These are phyloP conservation scores for Morpho helenor DNA, from an alignment of 2,888 invertebrate species.

Conservation along the genomic window DNA sequence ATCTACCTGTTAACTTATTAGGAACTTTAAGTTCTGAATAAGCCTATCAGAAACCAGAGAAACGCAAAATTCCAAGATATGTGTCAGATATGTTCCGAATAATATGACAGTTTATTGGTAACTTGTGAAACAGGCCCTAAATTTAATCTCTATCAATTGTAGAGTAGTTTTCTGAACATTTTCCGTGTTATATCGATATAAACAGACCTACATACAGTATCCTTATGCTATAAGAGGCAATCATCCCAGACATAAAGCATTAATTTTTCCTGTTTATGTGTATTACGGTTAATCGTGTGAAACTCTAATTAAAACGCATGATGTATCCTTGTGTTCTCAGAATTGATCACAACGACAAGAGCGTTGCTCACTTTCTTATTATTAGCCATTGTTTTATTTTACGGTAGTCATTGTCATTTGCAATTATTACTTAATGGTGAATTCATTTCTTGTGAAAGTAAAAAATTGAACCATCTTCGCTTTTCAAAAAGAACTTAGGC, in stretches of 20 bases:
- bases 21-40: too few relatives aligned
- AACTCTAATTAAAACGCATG: slow-evolving; percentile 8
- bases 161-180: too few relatives aligned
- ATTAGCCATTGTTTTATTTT: slow-evolving; percentile 3
- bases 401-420: neutral
- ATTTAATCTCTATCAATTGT: too few relatives aligned
- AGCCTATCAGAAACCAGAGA: too few relatives aligned
- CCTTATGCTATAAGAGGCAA: slow-evolving; percentile 8
- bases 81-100: too few relatives aligned
- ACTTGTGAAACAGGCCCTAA: too few relatives aligned
- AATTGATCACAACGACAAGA: slow-evolving; percentile 1
- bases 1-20: too few relatives aligned
- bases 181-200: neutral
- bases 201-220: slow-evolving; percentile 1
- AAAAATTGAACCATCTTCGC: neutral
- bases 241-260: slow-evolving; percentile 13
- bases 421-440: neutral
- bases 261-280: slow-evolving; percentile 23
- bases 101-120: too few relatives aligned
- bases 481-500: too few relatives aligned
- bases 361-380: slow-evolving; percentile 4
- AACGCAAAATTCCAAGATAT: too few relatives aligned
- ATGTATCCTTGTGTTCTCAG: slow-evolving; percentile 10
- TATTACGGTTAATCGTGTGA: slow-evolving; percentile 4
- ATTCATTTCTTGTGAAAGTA: neutral